These are phyloP conservation scores for Syrrhaptes paradoxus DNA, from an alignment of 2,113 vertebrate species.

Conservation along the genomic window DNA sequence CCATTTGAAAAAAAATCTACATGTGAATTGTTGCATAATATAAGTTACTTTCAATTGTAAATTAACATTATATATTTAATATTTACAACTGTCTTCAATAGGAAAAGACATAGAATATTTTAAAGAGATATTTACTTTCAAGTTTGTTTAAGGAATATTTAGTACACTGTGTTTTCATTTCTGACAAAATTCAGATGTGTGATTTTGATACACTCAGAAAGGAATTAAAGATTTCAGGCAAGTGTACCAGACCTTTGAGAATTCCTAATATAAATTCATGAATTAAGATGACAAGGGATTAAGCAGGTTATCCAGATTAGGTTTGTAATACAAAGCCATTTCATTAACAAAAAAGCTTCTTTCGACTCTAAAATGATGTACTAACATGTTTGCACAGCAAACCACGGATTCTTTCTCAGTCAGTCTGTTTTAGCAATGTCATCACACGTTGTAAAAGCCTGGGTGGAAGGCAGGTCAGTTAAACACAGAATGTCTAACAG, in stretches of 20 bases:
- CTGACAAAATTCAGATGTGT: not conserved
- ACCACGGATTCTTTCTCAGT: not conserved
- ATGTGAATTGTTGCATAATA: not conserved
- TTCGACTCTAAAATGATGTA: not conserved
- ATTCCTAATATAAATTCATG: conserved; percentile 5
- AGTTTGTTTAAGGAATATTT: not conserved
- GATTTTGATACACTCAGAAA: not conserved
- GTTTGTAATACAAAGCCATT: not conserved
- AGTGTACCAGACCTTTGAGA: not conserved
- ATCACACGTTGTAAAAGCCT: not conserved
- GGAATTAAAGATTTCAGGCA: not conserved
- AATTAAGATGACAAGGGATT: conserved; percentile 24
- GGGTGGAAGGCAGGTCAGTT: not conserved
- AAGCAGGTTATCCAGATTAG: conserved; percentile 37
- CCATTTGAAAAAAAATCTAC: not conserved
- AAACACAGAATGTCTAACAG: not conserved
- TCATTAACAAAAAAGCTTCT: conserved; percentile 39
- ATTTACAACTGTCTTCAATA: not conserved
- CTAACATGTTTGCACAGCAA: not conserved
- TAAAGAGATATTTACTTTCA: not conserved
- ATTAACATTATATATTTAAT: not conserved
- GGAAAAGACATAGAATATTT: not conserved
- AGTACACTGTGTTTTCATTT: not conserved
- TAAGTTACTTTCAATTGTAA: not conserved
- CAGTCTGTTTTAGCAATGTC: not conserved